Percentiles rank a stretch among this genome's conserved stretches.
Conservation (phyloP, 2,113 vertebrate species). For the Chelonoidis abingdonii region DNA sequence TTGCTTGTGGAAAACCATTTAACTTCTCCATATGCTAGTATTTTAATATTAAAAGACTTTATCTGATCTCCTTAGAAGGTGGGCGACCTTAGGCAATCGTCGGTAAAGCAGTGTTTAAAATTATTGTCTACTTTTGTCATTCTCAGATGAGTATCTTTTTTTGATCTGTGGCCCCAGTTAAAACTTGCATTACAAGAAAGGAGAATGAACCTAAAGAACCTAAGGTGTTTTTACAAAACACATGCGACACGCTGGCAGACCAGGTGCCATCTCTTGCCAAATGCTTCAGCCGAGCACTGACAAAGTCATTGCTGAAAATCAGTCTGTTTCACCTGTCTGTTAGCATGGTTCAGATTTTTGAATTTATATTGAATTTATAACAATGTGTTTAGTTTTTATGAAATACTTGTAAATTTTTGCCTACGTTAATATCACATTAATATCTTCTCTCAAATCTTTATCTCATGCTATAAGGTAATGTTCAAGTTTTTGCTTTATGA, state of each 20-base stretch:
- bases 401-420: neutral
- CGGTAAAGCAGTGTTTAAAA: constrained; percentile 16
- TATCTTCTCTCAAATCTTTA: neutral
- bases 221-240: neutral
- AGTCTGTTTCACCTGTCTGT: neutral
- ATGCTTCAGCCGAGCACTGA: neutral
- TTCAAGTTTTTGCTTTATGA: neutral
- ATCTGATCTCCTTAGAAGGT: neutral
- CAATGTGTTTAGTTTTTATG: neutral
- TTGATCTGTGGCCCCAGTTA: neutral
- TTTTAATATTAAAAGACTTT: neutral
- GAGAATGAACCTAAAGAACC: neutral
- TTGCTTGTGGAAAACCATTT: neutral
- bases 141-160: neutral
- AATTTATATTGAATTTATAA: neutral
- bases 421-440: neutral
- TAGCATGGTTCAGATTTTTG: neutral
- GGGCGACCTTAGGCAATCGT: neutral
- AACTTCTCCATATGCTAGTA: neutral
- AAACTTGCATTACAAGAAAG: neutral
- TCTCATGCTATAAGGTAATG: neutral
- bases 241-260: neutral
- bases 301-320: neutral
- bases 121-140: neutral
- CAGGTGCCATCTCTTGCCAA: neutral